These are phyloP conservation scores for Brachyopa scutellaris DNA, from an alignment of 2,888 invertebrate genomes.

Conservation along the genomic window DNA sequence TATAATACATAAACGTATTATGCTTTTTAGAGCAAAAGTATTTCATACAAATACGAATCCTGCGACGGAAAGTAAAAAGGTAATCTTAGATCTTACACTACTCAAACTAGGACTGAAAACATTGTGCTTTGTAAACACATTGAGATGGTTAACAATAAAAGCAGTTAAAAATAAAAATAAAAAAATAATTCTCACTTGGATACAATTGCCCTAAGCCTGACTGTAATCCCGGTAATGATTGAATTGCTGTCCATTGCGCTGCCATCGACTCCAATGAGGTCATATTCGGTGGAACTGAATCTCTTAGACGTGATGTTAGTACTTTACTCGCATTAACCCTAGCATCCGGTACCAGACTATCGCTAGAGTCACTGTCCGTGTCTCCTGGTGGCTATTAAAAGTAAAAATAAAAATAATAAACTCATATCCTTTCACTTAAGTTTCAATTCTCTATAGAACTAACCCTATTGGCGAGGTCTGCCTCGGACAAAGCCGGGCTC, in stretches of 20 bases:
- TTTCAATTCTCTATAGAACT: conserved; percentile 53
- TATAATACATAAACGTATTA: too few species aligned
- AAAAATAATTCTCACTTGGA: conserved; percentile 75
- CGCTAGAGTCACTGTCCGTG: conserved; percentile 87
- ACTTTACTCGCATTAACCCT: conserved; percentile 76
- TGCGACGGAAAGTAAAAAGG: not conserved
- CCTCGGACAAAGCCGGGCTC: conserved; percentile 79
- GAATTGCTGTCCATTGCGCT: conserved; percentile 85
- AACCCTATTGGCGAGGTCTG: conserved; percentile 78
- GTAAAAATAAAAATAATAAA: not conserved
- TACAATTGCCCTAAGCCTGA: conserved; percentile 74
- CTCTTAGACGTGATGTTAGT: conserved; percentile 76
- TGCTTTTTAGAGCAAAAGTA: not conserved
- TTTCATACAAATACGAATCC: too few species aligned
- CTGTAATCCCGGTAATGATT: conserved; percentile 82
- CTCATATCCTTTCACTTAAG: not conserved
- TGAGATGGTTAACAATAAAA: too few species aligned
- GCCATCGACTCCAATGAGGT: conserved; percentile 87
- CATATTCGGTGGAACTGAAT: conserved; percentile 82
- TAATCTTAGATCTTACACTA: too few species aligned
- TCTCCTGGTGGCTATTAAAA: conserved; percentile 77
- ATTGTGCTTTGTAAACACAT: too few species aligned
- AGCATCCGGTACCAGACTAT: conserved; percentile 82
- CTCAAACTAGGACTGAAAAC: too few species aligned
- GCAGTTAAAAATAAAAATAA: too few species aligned